Evolutionary conservation across 2,113 vertebrate genomes (phyloP), one percentile per base, ranked within the genome.

Genomic region (Coptodon rendalli): DNA sequence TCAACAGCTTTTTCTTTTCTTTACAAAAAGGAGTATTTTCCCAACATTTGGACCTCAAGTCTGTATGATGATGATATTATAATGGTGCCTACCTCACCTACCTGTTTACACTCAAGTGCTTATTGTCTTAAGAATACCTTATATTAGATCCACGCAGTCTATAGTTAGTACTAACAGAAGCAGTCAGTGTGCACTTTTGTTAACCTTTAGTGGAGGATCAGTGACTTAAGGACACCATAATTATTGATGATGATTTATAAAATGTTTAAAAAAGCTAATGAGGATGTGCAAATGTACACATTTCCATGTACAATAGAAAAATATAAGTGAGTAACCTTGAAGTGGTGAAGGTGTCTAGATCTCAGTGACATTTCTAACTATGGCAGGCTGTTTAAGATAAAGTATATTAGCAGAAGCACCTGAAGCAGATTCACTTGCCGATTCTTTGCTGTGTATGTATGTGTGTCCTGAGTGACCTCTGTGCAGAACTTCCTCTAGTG

Each of bases 381-480:
- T 80, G 71, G 66, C 81, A 85, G 71, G 57, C 71, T 54, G 31
- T 82, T 91, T 36, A 86, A 89, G 81, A 90, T 85, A 88, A 90
- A 89, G 43, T 85, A 19, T 7, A 88, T 91, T 34, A 89, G 84
- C 73, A 92, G 78, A 86, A 85, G 78, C 84, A 91, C 56, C 87
- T 86, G 9, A 3, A 83, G 79, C 86, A 56, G n/a, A 48, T 34
- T 61, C 66, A 34, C 71, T 80, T 53, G 38, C 54, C 27, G 52
- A 59, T 27, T 85, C 73, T 52, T 50, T 16, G 50, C 52, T 81
- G 50, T 81, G 53, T 61, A 43, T 81, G n/a, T 86, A 79, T 76
- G 81, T 57, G 56, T 84, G 83, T 92, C 91, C 87, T 90, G 80
- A 88, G 89, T 91, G 93, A 94, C 93, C 93, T 94, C 93, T 89